A percentile compares a stretch with the other conserved stretches of the same genome.
phyloP scores from a whole-genome alignment of 2,113 vertebrate genomes.

The Octodon degus region DNA sequence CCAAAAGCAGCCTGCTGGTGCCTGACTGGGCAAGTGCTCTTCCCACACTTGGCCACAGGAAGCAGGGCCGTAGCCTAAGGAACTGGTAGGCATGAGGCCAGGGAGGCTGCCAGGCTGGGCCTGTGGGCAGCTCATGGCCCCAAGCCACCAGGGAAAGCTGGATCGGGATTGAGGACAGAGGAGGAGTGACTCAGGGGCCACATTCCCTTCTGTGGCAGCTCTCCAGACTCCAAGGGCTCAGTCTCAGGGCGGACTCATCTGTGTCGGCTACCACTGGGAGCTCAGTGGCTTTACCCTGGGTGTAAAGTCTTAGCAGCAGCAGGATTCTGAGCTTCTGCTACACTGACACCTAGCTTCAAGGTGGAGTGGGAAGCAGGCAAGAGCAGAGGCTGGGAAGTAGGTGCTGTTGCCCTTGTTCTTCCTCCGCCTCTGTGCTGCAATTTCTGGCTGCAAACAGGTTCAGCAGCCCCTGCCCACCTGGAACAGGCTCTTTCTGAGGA shows the following conservation, averaged over 20 bases:
- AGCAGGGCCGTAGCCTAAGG: background rate
- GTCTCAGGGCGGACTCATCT: background rate
- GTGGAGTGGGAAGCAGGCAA: background rate
- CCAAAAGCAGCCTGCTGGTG: background rate
- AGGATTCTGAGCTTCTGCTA: background rate
- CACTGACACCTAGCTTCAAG: background rate
- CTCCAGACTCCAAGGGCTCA: background rate
- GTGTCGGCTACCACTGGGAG: background rate
- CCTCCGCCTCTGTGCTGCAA: background rate
- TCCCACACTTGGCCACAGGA: background rate
- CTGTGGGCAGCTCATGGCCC: background rate
- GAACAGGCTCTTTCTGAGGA: background rate
- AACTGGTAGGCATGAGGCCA: fast-evolving
- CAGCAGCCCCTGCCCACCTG: background rate
- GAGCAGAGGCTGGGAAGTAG: background rate
- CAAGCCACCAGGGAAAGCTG: background rate
- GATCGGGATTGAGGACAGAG: background rate
- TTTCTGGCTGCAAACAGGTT: background rate
- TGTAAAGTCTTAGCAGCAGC: background rate
- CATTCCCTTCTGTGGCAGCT: background rate
- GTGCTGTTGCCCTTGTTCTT: background rate
- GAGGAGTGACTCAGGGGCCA: background rate
- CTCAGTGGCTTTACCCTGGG: background rate
- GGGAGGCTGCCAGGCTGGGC: background rate
- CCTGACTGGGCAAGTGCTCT: background rate